Base-by-base conservation (phyloP, 2,888 invertebrate species). In the Mechanitis messenoides region DNA sequence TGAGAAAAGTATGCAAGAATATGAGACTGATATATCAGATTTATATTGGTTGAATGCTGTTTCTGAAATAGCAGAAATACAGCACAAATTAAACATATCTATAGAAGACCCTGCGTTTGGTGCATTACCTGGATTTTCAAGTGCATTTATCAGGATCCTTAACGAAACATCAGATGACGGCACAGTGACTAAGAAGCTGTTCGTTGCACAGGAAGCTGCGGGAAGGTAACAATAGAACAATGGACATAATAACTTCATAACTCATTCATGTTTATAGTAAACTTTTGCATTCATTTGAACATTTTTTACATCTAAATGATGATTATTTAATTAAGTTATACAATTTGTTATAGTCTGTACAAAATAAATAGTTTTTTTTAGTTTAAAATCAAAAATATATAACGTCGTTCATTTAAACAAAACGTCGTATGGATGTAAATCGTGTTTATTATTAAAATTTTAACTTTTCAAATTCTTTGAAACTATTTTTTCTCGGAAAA, bases 141-240 rank as follows among this genome's bases (percentile, higher is more conserved):
- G 93, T 72, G 94, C 92, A 53, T 91, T 94, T 67, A 82, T 94
- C 64, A 93, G 93, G 77, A 78, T 94, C 33, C 85, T 92, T 28
- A 91, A 89, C 56, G 85, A 85, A 66, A 85, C 83, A 33, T 78
- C 75, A 74, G 88, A 82, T 2, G 79, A 84, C 59, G 86, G 85
- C 33, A 74, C 69, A 11, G 68, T 69, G 1, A 77, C 68, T 55
- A 76, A 87, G 68, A 90, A 91, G 82, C 91, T 97, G 42, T 94
- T 92, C 66, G 91, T 95, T 28, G 93, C 95, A 0, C 97, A 97
- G 76, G 95, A 95, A 74, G 94, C 95, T 3, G 96, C 95, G 81
- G 94, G 92, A 74, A 91, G 91, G 92, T 93, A 79, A 84, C 60
- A 58, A 64, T 64, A 47, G 61, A 62, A 60, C 57, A 60, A 64